Evolutionary conservation across 2,888 invertebrate species (phyloP), one percentile per base, ranked within the genome.

Genomic region (Rutpela maculata): DNA sequence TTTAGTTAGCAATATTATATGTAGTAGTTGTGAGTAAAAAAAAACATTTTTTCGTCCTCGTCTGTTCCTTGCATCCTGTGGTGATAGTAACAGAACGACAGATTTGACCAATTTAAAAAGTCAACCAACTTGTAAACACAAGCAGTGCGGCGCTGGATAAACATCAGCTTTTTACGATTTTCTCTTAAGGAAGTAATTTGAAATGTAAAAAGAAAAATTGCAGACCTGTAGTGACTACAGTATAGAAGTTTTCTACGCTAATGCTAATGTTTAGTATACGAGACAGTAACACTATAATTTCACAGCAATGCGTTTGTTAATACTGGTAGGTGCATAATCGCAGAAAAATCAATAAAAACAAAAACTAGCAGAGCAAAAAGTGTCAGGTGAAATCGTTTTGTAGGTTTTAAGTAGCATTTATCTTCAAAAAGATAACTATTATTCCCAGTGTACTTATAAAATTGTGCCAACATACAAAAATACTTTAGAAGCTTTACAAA

Each of bases 331-430:
- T 19, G 43, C 43, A 65, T 65, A 65, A 63, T 63, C 2, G 63
- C 17, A 63, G 38, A 63, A 63, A 63, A 35, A 65, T 43, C 19
- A 6, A 63, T 7, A 35, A 31, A 31, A 63, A 63, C 10, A 11
- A 43, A 43, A 65, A 43, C 65, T 65, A 65, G 19, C 65, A 9
- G 65, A 43, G 65, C 65, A 65, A 65, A 65, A 65, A 65, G 11
- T 9, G 9, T n/a, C 60, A 19, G 60, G 12, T 5, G 26, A n/a
- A 60, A n/a, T 60, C 6, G 4, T 26, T 60, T 60, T 26, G 22
- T 60, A 26, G 1, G 26, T 60, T 22, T 31, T 22, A 60, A 31
- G 15, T 60, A 60, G 7, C 22, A n/a, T 31, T 22, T 59, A 26
- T 26, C n/a, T 26, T 26, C n/a, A 15, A 60, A 0, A 3, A 60